phyloP scores from a whole-genome alignment of 2,113 vertebrate genomes.

The Circaetus cinerascens region DNA sequence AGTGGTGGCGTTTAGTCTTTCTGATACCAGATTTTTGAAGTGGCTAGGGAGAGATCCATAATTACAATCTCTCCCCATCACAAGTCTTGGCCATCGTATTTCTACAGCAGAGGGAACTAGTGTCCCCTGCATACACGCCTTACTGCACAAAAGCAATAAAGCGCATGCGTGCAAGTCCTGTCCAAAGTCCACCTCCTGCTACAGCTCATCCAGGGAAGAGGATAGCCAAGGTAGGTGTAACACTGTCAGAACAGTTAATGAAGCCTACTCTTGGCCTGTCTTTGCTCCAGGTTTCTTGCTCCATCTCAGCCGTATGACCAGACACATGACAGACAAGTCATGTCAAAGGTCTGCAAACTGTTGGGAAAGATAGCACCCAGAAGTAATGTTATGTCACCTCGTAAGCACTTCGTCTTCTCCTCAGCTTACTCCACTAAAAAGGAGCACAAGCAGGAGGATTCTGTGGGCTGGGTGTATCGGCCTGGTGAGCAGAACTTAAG shows the following conservation, averaged over 20 bases:
- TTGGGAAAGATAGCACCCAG: neutral
- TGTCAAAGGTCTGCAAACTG: neutral
- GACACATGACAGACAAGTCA: neutral
- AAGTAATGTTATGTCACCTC: neutral
- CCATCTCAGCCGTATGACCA: neutral
- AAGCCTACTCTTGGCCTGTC: neutral
- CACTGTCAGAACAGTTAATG: neutral
- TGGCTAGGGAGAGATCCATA: neutral
- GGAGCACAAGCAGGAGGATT: neutral
- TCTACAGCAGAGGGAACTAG: neutral
- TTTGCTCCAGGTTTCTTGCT: neutral
- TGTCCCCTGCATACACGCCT: neutral
- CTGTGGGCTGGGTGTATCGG: neutral
- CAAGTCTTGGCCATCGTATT: neutral
- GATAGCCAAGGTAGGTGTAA: neutral
- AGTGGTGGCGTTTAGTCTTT: rapidly evolving
- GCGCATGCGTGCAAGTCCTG: neutral
- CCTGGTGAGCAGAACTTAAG: neutral
- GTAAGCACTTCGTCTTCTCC: neutral
- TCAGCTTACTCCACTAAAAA: neutral
- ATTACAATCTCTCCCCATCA: neutral
- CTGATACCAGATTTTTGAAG: neutral
- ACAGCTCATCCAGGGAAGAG: neutral
- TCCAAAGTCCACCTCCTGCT: neutral
- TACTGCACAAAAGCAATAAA: neutral